Evolutionary conservation across 2,797 vertebrate genomes (phyloP), one percentile per base, ranked within the genome.

Genomic region (Sebastes vulpes): DNA sequence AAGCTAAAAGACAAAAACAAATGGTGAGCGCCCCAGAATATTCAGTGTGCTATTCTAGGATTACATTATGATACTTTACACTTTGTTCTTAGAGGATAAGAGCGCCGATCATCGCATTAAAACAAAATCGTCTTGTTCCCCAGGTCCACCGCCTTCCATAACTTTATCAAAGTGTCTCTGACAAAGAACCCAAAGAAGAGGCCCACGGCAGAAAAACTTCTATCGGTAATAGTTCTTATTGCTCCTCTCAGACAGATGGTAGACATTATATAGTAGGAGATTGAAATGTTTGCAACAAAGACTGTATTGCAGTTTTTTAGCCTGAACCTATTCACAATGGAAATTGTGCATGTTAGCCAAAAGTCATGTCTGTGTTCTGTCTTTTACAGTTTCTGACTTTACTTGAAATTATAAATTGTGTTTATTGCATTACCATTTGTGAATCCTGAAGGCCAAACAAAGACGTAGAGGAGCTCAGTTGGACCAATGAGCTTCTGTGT

Each of bases 181-280:
- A 99, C 98, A 35, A 99, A 99, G 95, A 99, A 98, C 69, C 98
- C 98, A 12, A 99, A 98, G 96, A 99, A 97, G 95, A 98, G 98
- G 21, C 98, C 98, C 1, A 98, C 98, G 4, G 98, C 98, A 31
- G 98, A 99, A 83, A 98, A 98, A 84, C 96, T 99, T 31, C 95
- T 99, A 31, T 94, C 95, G 89, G 98, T 99, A 97, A 97, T 72
- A 9, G 50, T 66, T 31, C 12, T 46, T 28, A 9, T 54, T 75
- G 23, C 57, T 52, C 42, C 48, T 20, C 20, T 53, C 64, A 10
- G 1, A 67, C 56, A 6, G 6, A 7, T 59, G 8, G 5, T 20
- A 29, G 7, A 48, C 14, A 21, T 57, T 65, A 14, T 3, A 11
- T 66, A 10, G 5, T 29, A 31, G 26, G 26, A 65, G n/a, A 31